phyloP scores from a whole-genome alignment of 2,797 vertebrate species.

The Cyprinodon diabolis region DNA sequence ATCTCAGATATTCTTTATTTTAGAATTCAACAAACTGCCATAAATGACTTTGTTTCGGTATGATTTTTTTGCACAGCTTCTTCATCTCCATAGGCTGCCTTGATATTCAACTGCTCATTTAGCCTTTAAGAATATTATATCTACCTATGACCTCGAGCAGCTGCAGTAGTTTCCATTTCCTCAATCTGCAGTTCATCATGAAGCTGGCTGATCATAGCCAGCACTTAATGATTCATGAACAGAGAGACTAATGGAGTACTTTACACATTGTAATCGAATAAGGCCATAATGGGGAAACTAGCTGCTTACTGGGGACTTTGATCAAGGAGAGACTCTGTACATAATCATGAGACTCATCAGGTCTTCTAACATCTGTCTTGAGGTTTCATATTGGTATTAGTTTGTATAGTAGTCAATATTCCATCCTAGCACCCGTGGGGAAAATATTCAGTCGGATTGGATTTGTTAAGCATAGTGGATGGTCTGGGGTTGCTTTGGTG shows the following conservation, averaged over 20 bases:
- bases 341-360: slow-evolving; percentile 69
- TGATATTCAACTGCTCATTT: slow-evolving; percentile 58
- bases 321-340: slow-evolving; percentile 72
- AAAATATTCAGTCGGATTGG: slow-evolving; percentile 38
- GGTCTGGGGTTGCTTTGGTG: no score
- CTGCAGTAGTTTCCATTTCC: slow-evolving; percentile 72
- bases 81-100: slow-evolving; percentile 37
- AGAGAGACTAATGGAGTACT: slow-evolving; percentile 81
- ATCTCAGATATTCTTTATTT: slow-evolving; percentile 31
- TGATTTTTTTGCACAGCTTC: slow-evolving; percentile 18
- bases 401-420: slow-evolving; percentile 64
- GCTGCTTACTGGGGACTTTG: slow-evolving; percentile 75
- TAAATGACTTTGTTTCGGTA: slow-evolving; percentile 39
- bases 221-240: slow-evolving; percentile 84
- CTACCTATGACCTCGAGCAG: slow-evolving; percentile 70
- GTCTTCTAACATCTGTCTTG: slow-evolving; percentile 62
- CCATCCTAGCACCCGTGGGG: slow-evolving; percentile 22
- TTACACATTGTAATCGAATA: slow-evolving; percentile 81
- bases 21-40: slow-evolving; percentile 35
- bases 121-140: slow-evolving; percentile 57
- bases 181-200: slow-evolving; percentile 77
- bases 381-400: slow-evolving; percentile 65
- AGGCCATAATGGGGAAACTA: slow-evolving; percentile 76
- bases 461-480: no score
- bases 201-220: slow-evolving; percentile 77